Evolutionary conservation across 2,113 vertebrate species (phyloP).

Genomic region (Erinaceus europaeus): DNA sequence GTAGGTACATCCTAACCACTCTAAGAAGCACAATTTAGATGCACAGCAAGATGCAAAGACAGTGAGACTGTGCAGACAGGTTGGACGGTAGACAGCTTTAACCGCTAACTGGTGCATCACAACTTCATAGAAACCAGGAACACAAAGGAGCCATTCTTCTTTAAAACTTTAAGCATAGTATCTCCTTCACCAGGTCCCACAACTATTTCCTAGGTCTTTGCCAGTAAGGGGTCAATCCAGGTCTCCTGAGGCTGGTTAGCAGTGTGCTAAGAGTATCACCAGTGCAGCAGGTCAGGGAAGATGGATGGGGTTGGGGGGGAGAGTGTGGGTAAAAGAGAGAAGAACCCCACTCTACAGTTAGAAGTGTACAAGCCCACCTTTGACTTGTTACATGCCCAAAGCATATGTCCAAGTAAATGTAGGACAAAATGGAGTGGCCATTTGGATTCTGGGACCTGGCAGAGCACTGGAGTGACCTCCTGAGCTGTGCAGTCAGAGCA

Average conservation of each 20-base stretch:
- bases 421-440: neutral
- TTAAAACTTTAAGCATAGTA: neutral
- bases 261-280: neutral
- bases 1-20: neutral
- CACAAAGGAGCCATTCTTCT: neutral
- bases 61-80: too few relatives aligned
- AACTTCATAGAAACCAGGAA: neutral
- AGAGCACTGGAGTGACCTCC: accelerated
- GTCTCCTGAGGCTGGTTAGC: neutral
- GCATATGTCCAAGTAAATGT: neutral
- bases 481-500: neutral
- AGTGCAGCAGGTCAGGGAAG: accelerated
- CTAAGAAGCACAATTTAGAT: neutral
- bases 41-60: accelerated
- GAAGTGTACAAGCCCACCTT: neutral
- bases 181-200: neutral
- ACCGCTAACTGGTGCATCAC: neutral
- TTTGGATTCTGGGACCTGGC: neutral
- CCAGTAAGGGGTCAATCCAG: neutral
- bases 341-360: neutral
- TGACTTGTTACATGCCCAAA: accelerated
- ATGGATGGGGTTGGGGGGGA: too few relatives aligned
- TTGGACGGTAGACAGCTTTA: neutral
- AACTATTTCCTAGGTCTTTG: neutral
- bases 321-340: accelerated